phyloP scores from a whole-genome alignment of 2,888 invertebrate species.

The Chydorus sphaericus region DNA sequence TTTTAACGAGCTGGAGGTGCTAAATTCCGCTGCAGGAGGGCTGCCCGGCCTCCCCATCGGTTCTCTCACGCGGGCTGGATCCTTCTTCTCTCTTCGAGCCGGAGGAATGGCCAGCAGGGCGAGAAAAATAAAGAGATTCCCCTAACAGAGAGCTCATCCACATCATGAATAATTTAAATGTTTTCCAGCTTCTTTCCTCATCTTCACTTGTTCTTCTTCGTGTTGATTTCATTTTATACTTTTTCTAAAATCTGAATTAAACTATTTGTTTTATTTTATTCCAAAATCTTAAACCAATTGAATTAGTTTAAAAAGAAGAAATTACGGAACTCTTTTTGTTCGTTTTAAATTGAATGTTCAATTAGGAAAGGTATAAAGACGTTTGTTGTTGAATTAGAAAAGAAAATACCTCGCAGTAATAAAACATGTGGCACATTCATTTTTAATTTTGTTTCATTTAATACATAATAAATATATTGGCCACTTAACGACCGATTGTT shows the following conservation, averaged over 20 bases:
- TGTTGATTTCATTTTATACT: background rate
- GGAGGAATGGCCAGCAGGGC: background rate
- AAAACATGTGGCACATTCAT: too few species aligned
- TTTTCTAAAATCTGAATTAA: background rate
- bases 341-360: too few species aligned
- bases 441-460: background rate
- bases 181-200: background rate
- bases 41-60: too few species aligned
- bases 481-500: conserved; percentile 6
- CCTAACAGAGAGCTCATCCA: too few species aligned
- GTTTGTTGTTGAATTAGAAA: too few species aligned
- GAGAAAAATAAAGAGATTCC: background rate
- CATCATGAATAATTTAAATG: background rate
- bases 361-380: too few species aligned
- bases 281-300: too few species aligned
- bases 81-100: too few species aligned
- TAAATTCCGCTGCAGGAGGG: background rate
- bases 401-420: too few species aligned
- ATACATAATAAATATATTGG: background rate
- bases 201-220: background rate
- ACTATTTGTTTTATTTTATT: background rate
- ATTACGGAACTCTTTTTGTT: background rate
- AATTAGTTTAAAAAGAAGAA: background rate
- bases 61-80: too few species aligned
- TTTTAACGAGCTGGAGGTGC: conserved; percentile 6